Conservation (phyloP, 2,888 invertebrate genomes). For the Philhelius pedissequus region DNA sequence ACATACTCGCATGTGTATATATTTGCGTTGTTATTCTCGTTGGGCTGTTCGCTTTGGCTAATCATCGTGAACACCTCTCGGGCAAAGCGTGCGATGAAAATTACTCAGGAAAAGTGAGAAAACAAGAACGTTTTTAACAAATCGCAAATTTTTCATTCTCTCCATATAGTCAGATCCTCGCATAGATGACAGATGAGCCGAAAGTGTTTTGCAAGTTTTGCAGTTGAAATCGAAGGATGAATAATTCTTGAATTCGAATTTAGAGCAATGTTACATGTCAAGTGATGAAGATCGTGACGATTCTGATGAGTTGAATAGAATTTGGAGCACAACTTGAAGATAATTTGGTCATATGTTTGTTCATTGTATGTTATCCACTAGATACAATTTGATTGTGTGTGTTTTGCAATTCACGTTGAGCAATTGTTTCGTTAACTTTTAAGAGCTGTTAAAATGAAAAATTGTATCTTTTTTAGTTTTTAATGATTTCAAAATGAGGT, state of each 20-base stretch:
- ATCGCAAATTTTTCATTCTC: constrained; percentile 49
- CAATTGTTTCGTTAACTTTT: neutral
- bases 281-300: constrained; percentile 42
- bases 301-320: neutral
- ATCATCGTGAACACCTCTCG: constrained; percentile 61
- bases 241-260: constrained; percentile 44
- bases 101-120: constrained; percentile 66
- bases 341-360: neutral
- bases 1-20: no score
- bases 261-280: constrained; percentile 56
- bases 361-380: no score
- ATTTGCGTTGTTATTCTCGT: constrained; percentile 8
- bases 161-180: neutral
- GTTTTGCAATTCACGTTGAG: neutral
- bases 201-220: constrained; percentile 1
- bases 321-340: constrained; percentile 2
- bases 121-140: constrained; percentile 67
- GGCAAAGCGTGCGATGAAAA: constrained; percentile 60
- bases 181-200: constrained; percentile 46
- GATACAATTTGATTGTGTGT: no score
- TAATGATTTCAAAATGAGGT: no score
- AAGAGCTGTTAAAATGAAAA: neutral
- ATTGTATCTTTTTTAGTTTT: no score
- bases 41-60: constrained; percentile 57
- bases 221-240: constrained; percentile 29